phyloP scores from a whole-genome alignment of 1,140 invertebrate genomes.

The Atopsyche davidsoni region DNA sequence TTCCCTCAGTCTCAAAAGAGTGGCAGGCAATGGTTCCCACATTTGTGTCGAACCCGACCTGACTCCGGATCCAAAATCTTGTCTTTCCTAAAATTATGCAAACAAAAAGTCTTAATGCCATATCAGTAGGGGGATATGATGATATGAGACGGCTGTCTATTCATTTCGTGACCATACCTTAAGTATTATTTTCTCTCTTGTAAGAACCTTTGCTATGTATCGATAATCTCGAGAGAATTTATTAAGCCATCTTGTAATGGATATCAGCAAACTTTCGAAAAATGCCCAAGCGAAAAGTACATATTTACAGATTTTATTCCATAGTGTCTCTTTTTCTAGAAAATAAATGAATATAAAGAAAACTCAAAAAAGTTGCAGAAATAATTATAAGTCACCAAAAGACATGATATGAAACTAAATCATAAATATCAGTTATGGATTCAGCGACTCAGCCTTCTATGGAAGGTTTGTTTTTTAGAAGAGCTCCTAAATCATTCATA shows the following conservation, averaged over 20 bases:
- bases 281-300: constrained; percentile 50
- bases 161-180: too few relatives aligned
- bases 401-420: too few relatives aligned
- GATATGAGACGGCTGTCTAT: too few relatives aligned
- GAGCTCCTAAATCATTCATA: too few relatives aligned
- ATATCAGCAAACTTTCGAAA: constrained; percentile 76
- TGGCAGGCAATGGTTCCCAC: constrained; percentile 63
- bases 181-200: constrained; percentile 73
- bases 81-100: constrained; percentile 53
- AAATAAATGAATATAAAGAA: constrained; percentile 16
- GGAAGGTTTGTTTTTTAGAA: too few relatives aligned
- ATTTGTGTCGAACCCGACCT: constrained; percentile 61
- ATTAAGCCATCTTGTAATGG: constrained; percentile 82
- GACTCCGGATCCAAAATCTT: constrained; percentile 60
- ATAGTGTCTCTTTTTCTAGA: constrained; percentile 36
- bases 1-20: constrained; percentile 36
- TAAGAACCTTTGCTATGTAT: constrained; percentile 76
- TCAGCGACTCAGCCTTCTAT: too few relatives aligned
- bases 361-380: constrained; percentile 3
- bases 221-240: constrained; percentile 87
- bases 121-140: constrained; percentile 4
- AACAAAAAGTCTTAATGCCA: not conserved
- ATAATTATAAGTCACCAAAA: too few relatives aligned
- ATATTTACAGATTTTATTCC: constrained; percentile 26
- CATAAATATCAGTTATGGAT: too few relatives aligned